Evolutionary conservation across 2,797 vertebrate genomes (phyloP), one percentile per base, ranked within the genome.

Genomic region (Tadarida brasiliensis): DNA sequence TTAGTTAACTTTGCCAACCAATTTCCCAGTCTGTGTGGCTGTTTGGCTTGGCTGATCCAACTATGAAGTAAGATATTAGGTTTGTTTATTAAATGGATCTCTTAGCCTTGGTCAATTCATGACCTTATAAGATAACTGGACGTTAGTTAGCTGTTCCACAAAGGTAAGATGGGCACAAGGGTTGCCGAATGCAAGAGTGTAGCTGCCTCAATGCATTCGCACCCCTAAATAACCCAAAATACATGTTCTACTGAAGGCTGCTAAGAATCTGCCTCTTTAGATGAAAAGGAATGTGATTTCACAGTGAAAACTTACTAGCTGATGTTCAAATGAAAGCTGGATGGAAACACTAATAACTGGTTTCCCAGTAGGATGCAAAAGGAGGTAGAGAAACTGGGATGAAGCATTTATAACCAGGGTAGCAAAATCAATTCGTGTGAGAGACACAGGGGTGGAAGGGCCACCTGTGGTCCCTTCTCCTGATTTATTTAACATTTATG

Each of bases 201-300:
- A 90, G 30, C 70, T 91, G 28, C 12, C 59, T 86, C 35, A 63
- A 28, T 33, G 65, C 2, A n/a, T 59, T 81, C 2, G 19, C 19
- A 59, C 47, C 57, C 47, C 4, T 93, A 89, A 91, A 68, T n/a
- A 84, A 94, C 11, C 12, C 17, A 56, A 87, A 87, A 35, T 61
- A 70, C 44, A 51, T 61, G 35, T 86, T 63, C 35, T 76, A 61
- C 30, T 71, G 19, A 22, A 74, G 54, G 19, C 35, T 90, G 67
- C 24, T 91, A n/a, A 94, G 70, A 96, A 87, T 73, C 33, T 87
- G 61, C 63, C 67, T 85, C 70, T 95, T 91, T 77, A 77, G 44
- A 82, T 65, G 54, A 70, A 97, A 87, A 90, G 28, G 15, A 85
- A 47, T 87, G 44, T 26, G 20, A 84, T 68, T 95, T 87, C 26